Evolutionary conservation across 2,797 vertebrate species (phyloP).

Genomic region (Lutjanus argentimaculatus): DNA sequence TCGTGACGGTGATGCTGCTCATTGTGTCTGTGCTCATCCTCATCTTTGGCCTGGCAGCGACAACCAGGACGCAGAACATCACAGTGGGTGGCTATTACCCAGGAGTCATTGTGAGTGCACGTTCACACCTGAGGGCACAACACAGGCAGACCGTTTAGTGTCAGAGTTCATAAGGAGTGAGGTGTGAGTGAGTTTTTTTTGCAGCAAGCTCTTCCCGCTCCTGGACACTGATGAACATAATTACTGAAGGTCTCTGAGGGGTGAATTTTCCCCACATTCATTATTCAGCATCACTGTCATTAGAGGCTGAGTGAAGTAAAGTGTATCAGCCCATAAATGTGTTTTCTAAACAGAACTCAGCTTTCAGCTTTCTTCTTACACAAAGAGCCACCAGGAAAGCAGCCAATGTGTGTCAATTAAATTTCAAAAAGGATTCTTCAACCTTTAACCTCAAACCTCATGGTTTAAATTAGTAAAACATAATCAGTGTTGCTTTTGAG

Average conservation of each 20-base stretch:
- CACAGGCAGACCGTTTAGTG: slow-evolving; percentile 8
- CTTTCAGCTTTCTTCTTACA: slow-evolving; percentile 41
- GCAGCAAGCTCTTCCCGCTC: slow-evolving; percentile 37
- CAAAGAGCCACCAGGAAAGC: slow-evolving; percentile 19
- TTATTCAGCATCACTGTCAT: slow-evolving; percentile 80
- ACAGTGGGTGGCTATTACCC: slow-evolving; percentile 99
- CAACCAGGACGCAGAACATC: slow-evolving; percentile 98
- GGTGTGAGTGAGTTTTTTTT: slow-evolving; percentile 32
- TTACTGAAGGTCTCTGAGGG: slow-evolving; percentile 55
- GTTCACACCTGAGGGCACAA: slow-evolving; percentile 30
- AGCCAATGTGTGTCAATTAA: background rate
- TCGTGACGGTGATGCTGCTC: slow-evolving; percentile 94
- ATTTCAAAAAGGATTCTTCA: background rate
- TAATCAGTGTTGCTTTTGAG: too few relatives aligned
- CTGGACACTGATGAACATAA: slow-evolving; percentile 49
- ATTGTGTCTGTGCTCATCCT: slow-evolving; percentile 97
- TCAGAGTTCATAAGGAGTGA: slow-evolving; percentile 34
- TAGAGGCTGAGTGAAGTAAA: slow-evolving; percentile 68
- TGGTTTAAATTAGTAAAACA: too few relatives aligned
- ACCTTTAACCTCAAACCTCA: background rate
- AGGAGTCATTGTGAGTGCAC: slow-evolving; percentile 96
- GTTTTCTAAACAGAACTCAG: slow-evolving; percentile 53
- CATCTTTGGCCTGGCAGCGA: slow-evolving; percentile 95
- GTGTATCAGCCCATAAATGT: slow-evolving; percentile 58
- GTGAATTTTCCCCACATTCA: slow-evolving; percentile 72